These are phyloP conservation scores for Microdon myrmicae DNA, from an alignment of 2,888 invertebrate species.

Conservation along the genomic window DNA sequence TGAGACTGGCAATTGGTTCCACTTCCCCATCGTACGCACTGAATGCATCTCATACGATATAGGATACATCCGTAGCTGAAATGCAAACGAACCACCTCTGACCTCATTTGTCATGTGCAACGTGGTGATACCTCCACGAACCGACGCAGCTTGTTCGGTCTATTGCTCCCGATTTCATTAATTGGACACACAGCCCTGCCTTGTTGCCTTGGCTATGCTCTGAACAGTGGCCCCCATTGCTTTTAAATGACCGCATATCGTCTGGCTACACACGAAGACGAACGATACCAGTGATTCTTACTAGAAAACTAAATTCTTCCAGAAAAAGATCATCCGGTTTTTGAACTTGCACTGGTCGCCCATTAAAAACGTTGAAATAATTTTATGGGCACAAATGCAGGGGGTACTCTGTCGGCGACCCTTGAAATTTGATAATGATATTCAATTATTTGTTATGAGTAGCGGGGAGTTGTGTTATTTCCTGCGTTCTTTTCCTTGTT, in stretches of 20 bases:
- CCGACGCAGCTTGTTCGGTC: constrained; percentile 24
- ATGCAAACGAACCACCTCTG: constrained; percentile 51
- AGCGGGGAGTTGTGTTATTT: too few relatives aligned
- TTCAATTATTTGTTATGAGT: constrained; percentile 15
- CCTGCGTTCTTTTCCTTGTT: too few relatives aligned
- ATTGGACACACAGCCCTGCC: constrained; percentile 28
- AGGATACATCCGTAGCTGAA: constrained; percentile 8
- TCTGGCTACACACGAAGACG: too few relatives aligned
- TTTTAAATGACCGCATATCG: constrained; percentile 38
- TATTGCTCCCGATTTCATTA: constrained; percentile 50
- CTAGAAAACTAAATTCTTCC: too few relatives aligned
- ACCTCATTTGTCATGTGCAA: constrained; percentile 38
- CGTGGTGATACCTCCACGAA: constrained; percentile 23
- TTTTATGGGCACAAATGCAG: too few relatives aligned
- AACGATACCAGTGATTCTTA: too few relatives aligned
- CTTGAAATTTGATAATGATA: constrained; percentile 17
- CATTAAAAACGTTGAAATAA: constrained; percentile 35
- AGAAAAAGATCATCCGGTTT: constrained; percentile 31
- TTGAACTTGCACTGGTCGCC: constrained; percentile 45
- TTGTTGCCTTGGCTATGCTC: neutral
- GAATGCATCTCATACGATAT: neutral
- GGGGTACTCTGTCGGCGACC: constrained; percentile 6
- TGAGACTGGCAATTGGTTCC: constrained; percentile 2
- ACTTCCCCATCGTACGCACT: neutral
- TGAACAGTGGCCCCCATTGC: constrained; percentile 12